Evolutionary conservation across 1,140 invertebrate genomes (phyloP).

Genomic region (Bacillus rossius): DNA sequence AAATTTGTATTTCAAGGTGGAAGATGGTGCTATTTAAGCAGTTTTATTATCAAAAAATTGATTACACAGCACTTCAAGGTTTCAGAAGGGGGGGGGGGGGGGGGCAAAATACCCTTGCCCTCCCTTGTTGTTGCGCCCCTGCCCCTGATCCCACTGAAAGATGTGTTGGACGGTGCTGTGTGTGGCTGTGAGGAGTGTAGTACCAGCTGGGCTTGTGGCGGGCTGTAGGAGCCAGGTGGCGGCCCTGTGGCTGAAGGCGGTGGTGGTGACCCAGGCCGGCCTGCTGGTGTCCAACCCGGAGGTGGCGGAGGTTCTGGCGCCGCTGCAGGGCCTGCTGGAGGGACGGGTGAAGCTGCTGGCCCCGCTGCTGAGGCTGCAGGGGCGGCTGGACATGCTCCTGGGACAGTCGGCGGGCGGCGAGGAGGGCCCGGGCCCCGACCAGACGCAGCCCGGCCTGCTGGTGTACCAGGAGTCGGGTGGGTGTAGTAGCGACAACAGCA

Average conservation of each 20-base stretch:
- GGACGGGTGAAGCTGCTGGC: conserved; percentile 47
- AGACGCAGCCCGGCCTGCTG: conserved; percentile 42
- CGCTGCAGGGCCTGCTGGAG: conserved; percentile 54
- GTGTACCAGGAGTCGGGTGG: conserved; percentile 54
- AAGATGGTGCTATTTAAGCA: no score
- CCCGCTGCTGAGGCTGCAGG: conserved; percentile 49
- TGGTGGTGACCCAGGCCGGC: conserved; percentile 54
- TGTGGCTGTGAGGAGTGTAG: no score
- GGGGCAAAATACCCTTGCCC: no score
- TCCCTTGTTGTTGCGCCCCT: no score
- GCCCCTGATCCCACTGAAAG: no score
- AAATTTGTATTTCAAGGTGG: no score
- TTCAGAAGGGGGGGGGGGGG: no score
- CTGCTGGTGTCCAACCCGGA: conserved; percentile 54
- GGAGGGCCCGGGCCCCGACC: conserved; percentile 40
- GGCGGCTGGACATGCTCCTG: conserved; percentile 51
- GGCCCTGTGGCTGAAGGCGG: conserved; percentile 51
- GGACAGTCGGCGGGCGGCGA: conserved; percentile 45
- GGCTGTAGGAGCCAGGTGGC: conserved; percentile 51
- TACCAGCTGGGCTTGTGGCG: not conserved
- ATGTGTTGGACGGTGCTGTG: no score
- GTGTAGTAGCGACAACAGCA: not conserved
- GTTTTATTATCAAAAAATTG: no score
- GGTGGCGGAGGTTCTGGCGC: conserved; percentile 46
- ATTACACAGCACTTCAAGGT: no score